These are phyloP conservation scores for Isurus oxyrinchus DNA, from an alignment of 2,113 vertebrate species.

Conservation along the genomic window DNA sequence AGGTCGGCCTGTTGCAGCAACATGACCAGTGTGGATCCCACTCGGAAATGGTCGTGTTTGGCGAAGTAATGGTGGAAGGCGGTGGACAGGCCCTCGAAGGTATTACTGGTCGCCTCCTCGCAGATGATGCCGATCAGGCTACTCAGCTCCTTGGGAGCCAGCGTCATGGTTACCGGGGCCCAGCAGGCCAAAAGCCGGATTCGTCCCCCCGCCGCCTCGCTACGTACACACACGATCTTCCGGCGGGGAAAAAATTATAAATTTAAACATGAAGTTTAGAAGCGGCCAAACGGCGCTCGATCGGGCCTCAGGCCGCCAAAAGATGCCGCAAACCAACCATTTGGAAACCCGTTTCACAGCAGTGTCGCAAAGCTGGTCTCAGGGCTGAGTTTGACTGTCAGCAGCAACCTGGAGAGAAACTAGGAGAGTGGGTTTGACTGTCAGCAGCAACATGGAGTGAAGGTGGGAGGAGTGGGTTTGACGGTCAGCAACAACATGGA, in stretches of 20 bases:
- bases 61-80: conserved; percentile 94
- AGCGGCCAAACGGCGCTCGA: not conserved
- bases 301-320: not conserved
- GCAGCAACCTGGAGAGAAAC: not conserved
- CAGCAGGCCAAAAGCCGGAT: conserved; percentile 2
- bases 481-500: too few relatives aligned
- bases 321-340: not conserved
- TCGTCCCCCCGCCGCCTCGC: not conserved
- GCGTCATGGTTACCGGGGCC: conserved; percentile 63
- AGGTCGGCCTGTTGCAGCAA: conserved; percentile 95
- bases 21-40: conserved; percentile 88
- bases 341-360: not conserved
- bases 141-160: conserved; percentile 86
- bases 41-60: conserved; percentile 88
- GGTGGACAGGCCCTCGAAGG: conserved; percentile 85
- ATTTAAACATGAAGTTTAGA: not conserved
- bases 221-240: not conserved
- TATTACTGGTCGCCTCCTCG: conserved; percentile 86
- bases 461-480: too few relatives aligned
- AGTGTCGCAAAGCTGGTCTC: not conserved
- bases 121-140: conserved; percentile 91
- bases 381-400: not conserved
- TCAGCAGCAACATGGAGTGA: too few relatives aligned
- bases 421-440: too few relatives aligned
- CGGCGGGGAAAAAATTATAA: not conserved